A percentile compares a stretch with the other conserved stretches of the same genome.
These are phyloP conservation scores for Brachionus plicatilis DNA, from an alignment of 1,140 invertebrate species.

Conservation along the genomic window DNA sequence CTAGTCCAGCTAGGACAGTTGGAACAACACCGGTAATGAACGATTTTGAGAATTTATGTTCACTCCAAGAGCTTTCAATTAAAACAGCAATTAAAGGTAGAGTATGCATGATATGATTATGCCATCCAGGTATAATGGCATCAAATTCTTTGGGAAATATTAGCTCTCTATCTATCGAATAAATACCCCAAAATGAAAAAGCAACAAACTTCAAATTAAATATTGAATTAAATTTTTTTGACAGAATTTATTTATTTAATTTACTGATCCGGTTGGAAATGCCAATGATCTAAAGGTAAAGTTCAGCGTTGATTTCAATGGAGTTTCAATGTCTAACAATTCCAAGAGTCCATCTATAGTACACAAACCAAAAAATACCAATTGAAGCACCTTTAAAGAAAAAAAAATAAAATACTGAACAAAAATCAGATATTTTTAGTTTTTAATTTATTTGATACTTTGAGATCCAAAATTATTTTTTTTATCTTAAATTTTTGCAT, in stretches of 20 bases:
- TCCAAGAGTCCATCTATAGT: background rate
- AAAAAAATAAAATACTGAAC: background rate
- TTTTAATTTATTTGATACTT: too few relatives aligned
- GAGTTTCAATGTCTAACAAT: background rate
- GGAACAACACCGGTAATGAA: background rate
- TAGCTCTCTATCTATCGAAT: slow-evolving; percentile 73
- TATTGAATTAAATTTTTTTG: background rate
- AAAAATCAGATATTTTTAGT: background rate
- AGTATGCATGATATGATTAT: slow-evolving; percentile 73
- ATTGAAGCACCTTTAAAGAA: background rate
- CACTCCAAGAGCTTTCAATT: background rate
- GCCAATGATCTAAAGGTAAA: background rate
- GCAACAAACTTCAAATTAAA: slow-evolving; percentile 68
- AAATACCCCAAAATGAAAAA: slow-evolving; percentile 76
- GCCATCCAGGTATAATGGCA: slow-evolving; percentile 71
- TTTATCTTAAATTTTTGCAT: too few relatives aligned
- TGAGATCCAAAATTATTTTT: too few relatives aligned
- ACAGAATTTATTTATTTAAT: background rate
- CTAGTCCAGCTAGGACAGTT: background rate
- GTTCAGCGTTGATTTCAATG: background rate
- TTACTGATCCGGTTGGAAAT: slow-evolving; percentile 3
- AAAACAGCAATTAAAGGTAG: background rate
- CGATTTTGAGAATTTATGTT: background rate
- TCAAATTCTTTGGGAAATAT: slow-evolving; percentile 74
- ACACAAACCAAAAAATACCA: background rate